Evolutionary conservation across 1,140 invertebrate genomes (phyloP).

Genomic region (Drosophila pseudoananassae): DNA sequence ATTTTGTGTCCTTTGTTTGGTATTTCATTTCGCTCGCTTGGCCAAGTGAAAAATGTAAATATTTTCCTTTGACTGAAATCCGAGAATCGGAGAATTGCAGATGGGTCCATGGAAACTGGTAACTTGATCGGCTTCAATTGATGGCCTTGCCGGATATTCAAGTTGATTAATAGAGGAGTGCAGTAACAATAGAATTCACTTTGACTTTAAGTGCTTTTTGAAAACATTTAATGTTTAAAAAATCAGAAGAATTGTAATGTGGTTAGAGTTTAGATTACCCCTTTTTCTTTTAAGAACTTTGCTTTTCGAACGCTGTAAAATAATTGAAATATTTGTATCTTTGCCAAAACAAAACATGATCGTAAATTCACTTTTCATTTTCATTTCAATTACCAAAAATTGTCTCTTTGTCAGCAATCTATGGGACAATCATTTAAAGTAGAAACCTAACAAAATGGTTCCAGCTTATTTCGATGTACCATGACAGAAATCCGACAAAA

Average conservation of each 20-base stretch:
- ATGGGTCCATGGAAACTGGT: slow-evolving; percentile 7
- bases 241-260: no score
- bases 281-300: no score
- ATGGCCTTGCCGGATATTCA: not conserved
- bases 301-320: no score
- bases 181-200: not conserved
- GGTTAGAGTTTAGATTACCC: no score
- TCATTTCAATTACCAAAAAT: not conserved
- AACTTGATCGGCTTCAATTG: slow-evolving; percentile 43
- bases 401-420: not conserved
- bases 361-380: no score
- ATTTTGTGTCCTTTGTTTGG: slow-evolving; percentile 44
- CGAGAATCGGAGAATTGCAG: slow-evolving; percentile 31
- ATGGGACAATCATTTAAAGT: not conserved
- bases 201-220: not conserved
- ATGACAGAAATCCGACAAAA: slow-evolving; percentile 42
- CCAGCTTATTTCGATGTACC: slow-evolving; percentile 20
- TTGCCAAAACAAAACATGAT: no score
- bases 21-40: slow-evolving; percentile 29
- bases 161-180: slow-evolving; percentile 25
- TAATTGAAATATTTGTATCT: no score
- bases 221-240: not conserved
- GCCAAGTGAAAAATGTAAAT: slow-evolving; percentile 62
- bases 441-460: not conserved
- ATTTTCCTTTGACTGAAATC: slow-evolving; percentile 69